Evolutionary conservation across 1,140 invertebrate species (phyloP), one percentile per base, ranked within the genome.

Genomic region (Alviniconcha marisindica): DNA sequence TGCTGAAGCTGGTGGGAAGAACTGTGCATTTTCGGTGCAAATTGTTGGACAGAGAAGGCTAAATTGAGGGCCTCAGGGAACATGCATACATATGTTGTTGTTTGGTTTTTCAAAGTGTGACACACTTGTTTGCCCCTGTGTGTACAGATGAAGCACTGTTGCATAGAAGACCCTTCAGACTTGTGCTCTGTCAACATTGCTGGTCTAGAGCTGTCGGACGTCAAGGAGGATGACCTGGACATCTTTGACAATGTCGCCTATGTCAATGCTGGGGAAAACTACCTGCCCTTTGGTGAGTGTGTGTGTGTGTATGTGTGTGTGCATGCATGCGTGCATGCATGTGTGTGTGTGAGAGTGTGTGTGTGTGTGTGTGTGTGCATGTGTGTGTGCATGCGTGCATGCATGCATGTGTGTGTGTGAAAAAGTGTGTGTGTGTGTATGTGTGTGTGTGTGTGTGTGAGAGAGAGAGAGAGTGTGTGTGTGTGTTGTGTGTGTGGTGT

Each of bases 221-320:
- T 88, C 0, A 92, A 91, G 74, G 91, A 92, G 84, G 92, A 92
- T 79, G 92, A 93, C 83, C 86, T 93, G 69, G 80, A 83, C 24
- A 82, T 93, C 12, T 93, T 93, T 88, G 92, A 93, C 84, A 93
- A 92, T 90, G 91, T 93, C 4, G 90, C 91, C 48, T 92, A 93
- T 87, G 88, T 93, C 14, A 93, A 93, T 89, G 92, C 92, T 28
- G 89, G 88, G 63, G 92, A 93, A 76, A 93, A 93, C 87, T 90
- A 85, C 79, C 86, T 93, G 28, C 91, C 90, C 1, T 89, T 93
- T 83, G 90, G 92, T 93, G 83, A 81, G 89, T 81, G 24, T 7
- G 24, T 21, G 24, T 60, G 56, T 48, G 5, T 48, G 44, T 48
- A 18, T 48, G 44, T 48, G 44, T 48, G 44, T 48, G 44, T 48